These are phyloP conservation scores for Acanthoscelides obtectus DNA, from an alignment of 2,888 invertebrate genomes.

Conservation along the genomic window DNA sequence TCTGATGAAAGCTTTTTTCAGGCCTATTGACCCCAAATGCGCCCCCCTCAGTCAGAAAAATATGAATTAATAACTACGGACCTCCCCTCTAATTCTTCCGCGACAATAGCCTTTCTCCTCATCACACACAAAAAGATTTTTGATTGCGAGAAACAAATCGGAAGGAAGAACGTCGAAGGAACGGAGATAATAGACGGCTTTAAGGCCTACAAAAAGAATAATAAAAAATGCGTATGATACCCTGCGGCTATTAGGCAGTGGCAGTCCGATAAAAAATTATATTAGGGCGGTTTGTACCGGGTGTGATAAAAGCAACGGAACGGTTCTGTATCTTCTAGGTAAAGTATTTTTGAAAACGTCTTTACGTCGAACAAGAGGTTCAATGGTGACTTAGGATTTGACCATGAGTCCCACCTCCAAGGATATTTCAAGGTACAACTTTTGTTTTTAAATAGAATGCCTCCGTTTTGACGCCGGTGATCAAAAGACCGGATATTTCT, in stretches of 20 bases:
- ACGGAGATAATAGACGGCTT: constrained; percentile 27
- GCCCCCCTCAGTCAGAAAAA: not conserved
- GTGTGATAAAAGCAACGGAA: too few relatives aligned
- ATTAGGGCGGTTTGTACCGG: too few relatives aligned
- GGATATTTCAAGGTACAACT: too few relatives aligned
- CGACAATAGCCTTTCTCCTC: constrained; percentile 13
- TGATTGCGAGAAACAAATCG: constrained; percentile 35
- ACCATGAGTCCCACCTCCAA: too few relatives aligned
- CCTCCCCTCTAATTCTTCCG: constrained; percentile 3
- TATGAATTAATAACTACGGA: constrained; percentile 6
- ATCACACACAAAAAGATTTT: constrained; percentile 21
- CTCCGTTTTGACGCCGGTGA: too few relatives aligned
- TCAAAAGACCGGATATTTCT: too few relatives aligned
- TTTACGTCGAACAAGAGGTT: too few relatives aligned
- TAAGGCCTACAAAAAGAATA: constrained; percentile 10
- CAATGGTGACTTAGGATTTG: too few relatives aligned
- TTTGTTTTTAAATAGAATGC: too few relatives aligned
- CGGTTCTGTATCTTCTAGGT: too few relatives aligned
- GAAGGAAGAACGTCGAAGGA: constrained; percentile 31
- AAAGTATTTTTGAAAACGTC: too few relatives aligned
- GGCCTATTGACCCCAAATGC: not conserved
- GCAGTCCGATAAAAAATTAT: not conserved
- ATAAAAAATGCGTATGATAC: constrained; percentile 12
- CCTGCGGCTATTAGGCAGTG: not conserved
- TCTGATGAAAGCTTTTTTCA: not conserved